Conservation (phyloP, 2,888 invertebrate genomes). For the Lampropteryx suffumata region DNA sequence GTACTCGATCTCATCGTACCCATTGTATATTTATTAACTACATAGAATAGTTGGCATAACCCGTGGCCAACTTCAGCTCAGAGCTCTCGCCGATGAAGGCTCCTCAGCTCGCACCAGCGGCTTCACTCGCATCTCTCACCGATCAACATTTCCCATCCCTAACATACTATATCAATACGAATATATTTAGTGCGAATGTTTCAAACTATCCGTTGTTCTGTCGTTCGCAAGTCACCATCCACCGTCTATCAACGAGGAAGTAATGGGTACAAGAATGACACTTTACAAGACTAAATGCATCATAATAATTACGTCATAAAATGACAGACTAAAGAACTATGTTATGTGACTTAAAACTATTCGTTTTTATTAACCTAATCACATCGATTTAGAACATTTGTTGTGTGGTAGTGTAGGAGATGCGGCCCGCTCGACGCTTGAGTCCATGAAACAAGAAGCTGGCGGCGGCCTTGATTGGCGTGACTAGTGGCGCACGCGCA, state of each 20-base stretch:
- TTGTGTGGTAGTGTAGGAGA: conserved; percentile 78
- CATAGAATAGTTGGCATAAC: conserved; percentile 58
- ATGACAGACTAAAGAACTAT: conserved; percentile 78
- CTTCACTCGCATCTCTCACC: conserved; percentile 40
- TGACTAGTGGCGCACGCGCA: conserved; percentile 84
- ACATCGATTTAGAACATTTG: conserved; percentile 83
- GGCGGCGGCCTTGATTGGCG: conserved; percentile 86
- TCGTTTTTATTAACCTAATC: conserved; percentile 76
- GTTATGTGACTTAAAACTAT: conserved; percentile 74
- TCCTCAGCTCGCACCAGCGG: conserved; percentile 3
- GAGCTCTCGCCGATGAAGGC: background rate
- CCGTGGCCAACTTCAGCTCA: conserved; percentile 38
- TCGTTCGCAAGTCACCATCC: conserved; percentile 15
- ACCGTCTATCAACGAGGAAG: conserved; percentile 52
- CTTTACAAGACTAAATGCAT: conserved; percentile 74
- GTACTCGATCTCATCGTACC: conserved; percentile 62
- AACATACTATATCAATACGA: conserved; percentile 48
- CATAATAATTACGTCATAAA: conserved; percentile 76
- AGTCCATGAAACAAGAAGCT: conserved; percentile 86
- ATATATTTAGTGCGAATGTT: conserved; percentile 18
- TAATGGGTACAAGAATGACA: conserved; percentile 76
- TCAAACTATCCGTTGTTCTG: conserved; percentile 16
- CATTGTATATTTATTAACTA: conserved; percentile 62
- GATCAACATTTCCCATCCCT: conserved; percentile 43
- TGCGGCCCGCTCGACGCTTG: conserved; percentile 76